These are phyloP conservation scores for Huso huso DNA, from an alignment of 2,797 vertebrate genomes.

Conservation along the genomic window DNA sequence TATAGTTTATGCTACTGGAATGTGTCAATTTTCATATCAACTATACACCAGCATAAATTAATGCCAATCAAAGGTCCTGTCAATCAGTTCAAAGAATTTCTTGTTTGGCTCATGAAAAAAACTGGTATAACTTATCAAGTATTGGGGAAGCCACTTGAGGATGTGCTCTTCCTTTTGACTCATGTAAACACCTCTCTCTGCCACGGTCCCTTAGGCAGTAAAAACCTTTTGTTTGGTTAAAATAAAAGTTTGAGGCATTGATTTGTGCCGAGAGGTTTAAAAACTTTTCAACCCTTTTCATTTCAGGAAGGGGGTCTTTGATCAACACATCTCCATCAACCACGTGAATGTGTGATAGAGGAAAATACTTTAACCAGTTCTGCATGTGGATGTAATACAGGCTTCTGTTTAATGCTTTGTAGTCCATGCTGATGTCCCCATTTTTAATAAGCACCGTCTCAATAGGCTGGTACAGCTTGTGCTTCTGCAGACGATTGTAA, in stretches of 20 bases:
- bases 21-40: slow-evolving; percentile 4
- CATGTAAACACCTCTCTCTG: slow-evolving; percentile 83
- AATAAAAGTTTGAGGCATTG: slow-evolving; percentile 89
- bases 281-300: slow-evolving; percentile 84
- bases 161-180: slow-evolving; percentile 87
- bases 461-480: slow-evolving; percentile 78
- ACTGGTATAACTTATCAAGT: slow-evolving; percentile 76
- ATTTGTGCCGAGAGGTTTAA: slow-evolving; percentile 79
- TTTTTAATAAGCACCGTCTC: slow-evolving; percentile 78
- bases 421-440: slow-evolving; percentile 76
- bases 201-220: slow-evolving; percentile 85
- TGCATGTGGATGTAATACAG: slow-evolving; percentile 84
- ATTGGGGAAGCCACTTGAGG: slow-evolving; percentile 71
- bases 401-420: slow-evolving; percentile 93
- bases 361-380: slow-evolving; percentile 86
- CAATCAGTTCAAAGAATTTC: slow-evolving; percentile 86
- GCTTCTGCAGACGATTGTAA: slow-evolving; percentile 89
- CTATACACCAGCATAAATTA: slow-evolving; percentile 32
- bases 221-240: slow-evolving; percentile 94
- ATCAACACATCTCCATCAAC: slow-evolving; percentile 89
- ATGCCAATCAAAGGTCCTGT: slow-evolving; percentile 89
- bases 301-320: slow-evolving; percentile 82
- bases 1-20: slow-evolving; percentile 9
- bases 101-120: slow-evolving; percentile 89
- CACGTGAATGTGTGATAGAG: slow-evolving; percentile 71